Conservation (phyloP, 2,797 vertebrate species). For the Erethizon dorsatum region DNA sequence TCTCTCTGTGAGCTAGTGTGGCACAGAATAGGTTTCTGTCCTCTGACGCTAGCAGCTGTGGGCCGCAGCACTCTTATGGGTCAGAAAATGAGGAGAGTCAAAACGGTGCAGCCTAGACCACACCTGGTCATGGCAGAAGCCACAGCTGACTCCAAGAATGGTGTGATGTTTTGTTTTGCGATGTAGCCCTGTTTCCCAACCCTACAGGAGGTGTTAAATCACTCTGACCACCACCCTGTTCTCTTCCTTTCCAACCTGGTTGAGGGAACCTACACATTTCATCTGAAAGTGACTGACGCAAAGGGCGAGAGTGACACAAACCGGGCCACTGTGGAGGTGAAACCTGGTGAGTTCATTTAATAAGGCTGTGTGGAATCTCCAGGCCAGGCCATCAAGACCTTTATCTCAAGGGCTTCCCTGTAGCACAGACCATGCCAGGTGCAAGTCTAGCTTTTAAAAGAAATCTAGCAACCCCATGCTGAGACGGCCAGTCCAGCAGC, state of each 20-base stretch:
- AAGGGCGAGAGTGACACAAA: constrained; percentile 95
- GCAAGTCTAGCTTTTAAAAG: background rate
- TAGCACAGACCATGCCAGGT: background rate
- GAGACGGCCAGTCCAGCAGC: background rate
- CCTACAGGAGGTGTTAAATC: constrained; percentile 96
- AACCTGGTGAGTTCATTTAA: constrained; percentile 92
- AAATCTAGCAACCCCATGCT: background rate
- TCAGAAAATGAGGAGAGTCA: background rate
- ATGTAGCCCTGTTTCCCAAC: constrained; percentile 27
- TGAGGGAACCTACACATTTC: constrained; percentile 96
- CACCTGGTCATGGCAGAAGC: background rate
- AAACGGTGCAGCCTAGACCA: background rate
- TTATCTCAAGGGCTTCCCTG: background rate
- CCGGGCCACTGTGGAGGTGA: constrained; percentile 95
- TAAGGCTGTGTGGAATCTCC: background rate
- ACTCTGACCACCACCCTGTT: constrained; percentile 96
- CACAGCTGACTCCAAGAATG: background rate
- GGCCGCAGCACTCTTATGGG: background rate
- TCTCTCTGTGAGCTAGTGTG: background rate
- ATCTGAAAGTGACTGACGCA: constrained; percentile 95
- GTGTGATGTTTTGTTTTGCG: constrained; percentile 41
- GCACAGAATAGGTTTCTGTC: background rate
- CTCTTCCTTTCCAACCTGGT: constrained; percentile 97
- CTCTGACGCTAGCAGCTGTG: background rate
- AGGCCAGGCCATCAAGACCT: background rate